Conservation (phyloP, 2,113 vertebrate genomes). For the Nibea coibor region DNA sequence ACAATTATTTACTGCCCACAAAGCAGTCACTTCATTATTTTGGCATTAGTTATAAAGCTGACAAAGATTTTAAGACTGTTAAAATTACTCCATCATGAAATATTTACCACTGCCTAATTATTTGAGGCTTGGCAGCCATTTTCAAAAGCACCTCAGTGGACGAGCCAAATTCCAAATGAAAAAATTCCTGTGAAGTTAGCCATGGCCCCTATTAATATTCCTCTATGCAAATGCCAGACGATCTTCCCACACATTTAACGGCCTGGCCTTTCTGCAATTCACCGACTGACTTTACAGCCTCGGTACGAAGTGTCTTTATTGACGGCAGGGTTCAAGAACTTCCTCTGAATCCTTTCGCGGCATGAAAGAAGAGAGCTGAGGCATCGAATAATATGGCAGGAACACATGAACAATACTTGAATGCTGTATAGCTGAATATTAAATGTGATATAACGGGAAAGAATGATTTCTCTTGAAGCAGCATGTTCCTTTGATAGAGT, state of each 20-base stretch:
- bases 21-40: conserved; percentile 54
- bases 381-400: not conserved
- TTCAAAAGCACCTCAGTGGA: conserved; percentile 67
- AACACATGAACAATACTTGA: conserved; percentile 25
- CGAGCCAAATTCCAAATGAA: conserved; percentile 67
- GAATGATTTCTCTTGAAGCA: conserved; percentile 20
- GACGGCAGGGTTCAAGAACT: conserved; percentile 32
- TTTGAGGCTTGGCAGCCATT: conserved; percentile 71
- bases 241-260: conserved; percentile 71
- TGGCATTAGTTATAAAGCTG: conserved; percentile 45
- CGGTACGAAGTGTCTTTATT: conserved; percentile 45
- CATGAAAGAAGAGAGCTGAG: not conserved
- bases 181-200: conserved; percentile 66
- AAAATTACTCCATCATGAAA: conserved; percentile 68
- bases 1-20: conserved; percentile 44
- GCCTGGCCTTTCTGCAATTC: conserved; percentile 44
- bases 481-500: conserved; percentile 39
- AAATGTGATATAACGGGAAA: conserved; percentile 7
- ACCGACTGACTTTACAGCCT: conserved; percentile 46
- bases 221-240: conserved; percentile 64
- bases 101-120: conserved; percentile 77
- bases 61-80: conserved; percentile 61
- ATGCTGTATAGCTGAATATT: not conserved
- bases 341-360: conserved; percentile 1
- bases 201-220: conserved; percentile 68